phyloP scores from a whole-genome alignment of 2,888 invertebrate genomes.

The Leptarthrus brevirostris region DNA sequence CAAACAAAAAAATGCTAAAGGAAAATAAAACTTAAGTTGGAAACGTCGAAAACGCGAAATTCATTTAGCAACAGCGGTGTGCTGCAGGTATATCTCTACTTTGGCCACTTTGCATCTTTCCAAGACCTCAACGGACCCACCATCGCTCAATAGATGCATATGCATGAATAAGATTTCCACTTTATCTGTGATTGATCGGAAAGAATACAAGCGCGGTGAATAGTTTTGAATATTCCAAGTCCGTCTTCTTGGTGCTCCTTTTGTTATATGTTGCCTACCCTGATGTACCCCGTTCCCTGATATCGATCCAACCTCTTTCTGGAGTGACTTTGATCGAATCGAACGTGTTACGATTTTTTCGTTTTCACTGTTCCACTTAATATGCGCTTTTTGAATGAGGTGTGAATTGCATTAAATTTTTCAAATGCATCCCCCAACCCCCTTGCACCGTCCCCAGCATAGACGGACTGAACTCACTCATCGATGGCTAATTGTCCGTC shows the following conservation, averaged over 20 bases:
- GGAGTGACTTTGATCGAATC: too few species aligned
- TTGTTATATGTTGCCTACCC: neutral
- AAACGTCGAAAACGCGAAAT: conserved; percentile 13
- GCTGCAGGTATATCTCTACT: neutral
- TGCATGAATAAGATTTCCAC: conserved; percentile 33
- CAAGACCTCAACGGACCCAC: neutral
- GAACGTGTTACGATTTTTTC: too few species aligned
- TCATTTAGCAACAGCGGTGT: neutral
- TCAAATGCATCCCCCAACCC: neutral
- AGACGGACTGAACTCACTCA: neutral
- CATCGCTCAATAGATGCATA: conserved; percentile 15
- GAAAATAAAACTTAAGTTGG: neutral
- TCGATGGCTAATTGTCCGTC: conserved; percentile 21
- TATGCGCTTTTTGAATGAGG: neutral
- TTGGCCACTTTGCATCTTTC: neutral
- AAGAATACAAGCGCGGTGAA: conserved; percentile 8
- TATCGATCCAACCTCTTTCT: neutral
- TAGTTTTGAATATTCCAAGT: conserved; percentile 31
- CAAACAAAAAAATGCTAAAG: neutral
- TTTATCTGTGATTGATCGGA: conserved; percentile 46
- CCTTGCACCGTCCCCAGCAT: neutral
- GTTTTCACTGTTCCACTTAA: neutral
- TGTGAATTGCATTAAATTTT: conserved; percentile 15
- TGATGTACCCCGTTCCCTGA: neutral
- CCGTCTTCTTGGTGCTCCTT: neutral